These are phyloP conservation scores for Pica pica DNA, from an alignment of 2,113 vertebrate species.

Conservation along the genomic window DNA sequence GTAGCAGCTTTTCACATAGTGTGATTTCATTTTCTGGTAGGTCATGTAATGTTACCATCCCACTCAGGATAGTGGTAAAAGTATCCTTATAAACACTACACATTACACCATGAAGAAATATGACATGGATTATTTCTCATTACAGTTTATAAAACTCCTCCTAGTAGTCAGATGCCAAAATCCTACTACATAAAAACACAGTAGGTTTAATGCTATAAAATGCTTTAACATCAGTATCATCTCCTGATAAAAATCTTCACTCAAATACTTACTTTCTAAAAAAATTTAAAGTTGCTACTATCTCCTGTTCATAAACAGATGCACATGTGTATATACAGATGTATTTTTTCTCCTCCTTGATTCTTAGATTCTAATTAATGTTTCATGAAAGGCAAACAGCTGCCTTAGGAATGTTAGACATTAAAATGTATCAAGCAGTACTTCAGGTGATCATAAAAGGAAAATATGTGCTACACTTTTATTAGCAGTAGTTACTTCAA, in stretches of 20 bases:
- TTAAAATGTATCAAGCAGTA: background rate
- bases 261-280: background rate
- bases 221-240: background rate
- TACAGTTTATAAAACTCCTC: background rate
- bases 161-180: background rate
- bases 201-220: background rate
- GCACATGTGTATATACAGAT: background rate
- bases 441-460: background rate
- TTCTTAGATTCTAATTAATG: background rate
- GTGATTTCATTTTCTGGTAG: background rate
- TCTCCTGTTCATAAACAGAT: background rate
- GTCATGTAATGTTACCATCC: background rate
- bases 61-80: background rate
- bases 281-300: background rate
- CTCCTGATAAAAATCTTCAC: background rate
- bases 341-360: background rate
- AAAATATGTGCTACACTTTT: background rate
- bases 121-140: background rate
- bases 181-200: background rate
- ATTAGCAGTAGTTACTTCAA: background rate
- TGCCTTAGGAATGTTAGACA: background rate
- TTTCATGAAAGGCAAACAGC: slow-evolving; percentile 31
- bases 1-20: background rate
- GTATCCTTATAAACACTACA: background rate
- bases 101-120: background rate